Base-by-base conservation (phyloP, 2,113 vertebrate genomes). In the Butorides virescens region DNA sequence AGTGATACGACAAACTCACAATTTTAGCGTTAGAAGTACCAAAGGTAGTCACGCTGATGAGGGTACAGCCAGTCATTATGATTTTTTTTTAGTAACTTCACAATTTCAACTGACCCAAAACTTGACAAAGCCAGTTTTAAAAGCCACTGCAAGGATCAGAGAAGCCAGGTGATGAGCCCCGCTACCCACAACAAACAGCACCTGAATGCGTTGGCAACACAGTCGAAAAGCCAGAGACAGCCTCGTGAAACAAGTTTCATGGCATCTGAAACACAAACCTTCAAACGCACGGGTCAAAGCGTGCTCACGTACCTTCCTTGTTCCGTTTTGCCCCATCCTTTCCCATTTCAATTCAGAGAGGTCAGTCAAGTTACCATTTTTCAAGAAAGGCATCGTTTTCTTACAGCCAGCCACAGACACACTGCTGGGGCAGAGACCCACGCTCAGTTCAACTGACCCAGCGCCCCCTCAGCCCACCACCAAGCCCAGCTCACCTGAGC, bases 161-260 rank as follows among this genome's bases (percentile, higher is more conserved):
- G 37, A 44, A 15, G 18, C 32, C 29, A 15, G 20, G 30, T 3
- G 25, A 70, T 4, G 20, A 95, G 29, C 27, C 11, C 34, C 4
- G 32, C 22, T 0, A 32, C 13, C 32, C 47, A 17, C 63, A 46
- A 22, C 20, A 10, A 50, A 49, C 2, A 34, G 30, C 37, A 37
- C 63, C 36, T 16, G 37, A 19, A 62, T 0, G 0, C 3, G 1
- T 27, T 59, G 37, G 37, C 68, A 32, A 26, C 30, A 12, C 30
- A 9, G 68, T 0, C 37, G 37, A n/a, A 19, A 55, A 49, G 44
- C 1, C 5, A 1, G 30, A 34, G 21, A 44, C 0, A 0, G 13
- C 49, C 59, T 3, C 15, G n/a, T 12, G 25, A 71, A 58, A 39
- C 14, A 50, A 74, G 30, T 36, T 81, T 14, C 22, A 13, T 1